Evolutionary conservation across 2,113 vertebrate genomes (phyloP).

Genomic region (Paedocypris sp.): DNA sequence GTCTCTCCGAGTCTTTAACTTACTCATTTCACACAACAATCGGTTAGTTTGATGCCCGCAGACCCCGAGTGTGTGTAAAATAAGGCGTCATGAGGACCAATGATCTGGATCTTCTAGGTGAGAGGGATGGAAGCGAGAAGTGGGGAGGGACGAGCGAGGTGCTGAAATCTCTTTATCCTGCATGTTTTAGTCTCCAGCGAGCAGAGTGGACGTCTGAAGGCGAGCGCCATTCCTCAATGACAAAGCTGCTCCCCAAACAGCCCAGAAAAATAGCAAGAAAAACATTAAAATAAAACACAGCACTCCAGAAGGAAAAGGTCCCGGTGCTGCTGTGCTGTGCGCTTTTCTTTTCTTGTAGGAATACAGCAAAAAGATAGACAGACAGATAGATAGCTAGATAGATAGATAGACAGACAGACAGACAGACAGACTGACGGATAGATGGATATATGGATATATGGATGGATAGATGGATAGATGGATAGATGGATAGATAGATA

Average conservation of each 20-base stretch:
- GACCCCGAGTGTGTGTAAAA: not conserved
- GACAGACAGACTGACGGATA: no score
- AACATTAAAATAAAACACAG: not conserved
- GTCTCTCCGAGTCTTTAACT: not conserved
- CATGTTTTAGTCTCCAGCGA: slow-evolving; percentile 9
- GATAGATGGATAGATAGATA: no score
- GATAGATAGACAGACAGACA: no score
- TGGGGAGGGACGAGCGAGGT: not conserved
- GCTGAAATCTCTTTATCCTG: not conserved
- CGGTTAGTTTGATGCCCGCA: slow-evolving; percentile 2
- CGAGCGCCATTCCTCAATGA: slow-evolving; percentile 25
- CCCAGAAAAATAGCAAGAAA: not conserved
- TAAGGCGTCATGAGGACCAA: not conserved
- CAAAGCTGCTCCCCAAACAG: slow-evolving; percentile 18
- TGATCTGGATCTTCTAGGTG: slow-evolving; percentile 8
- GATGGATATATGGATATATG: no score
- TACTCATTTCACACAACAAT: slow-evolving; percentile 13
- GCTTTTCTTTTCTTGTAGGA: not conserved
- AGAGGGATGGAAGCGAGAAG: not conserved
- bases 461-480: no score
- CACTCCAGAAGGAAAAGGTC: not conserved
- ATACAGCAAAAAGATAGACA: not conserved
- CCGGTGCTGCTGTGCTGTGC: not conserved
- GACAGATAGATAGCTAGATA: no score
- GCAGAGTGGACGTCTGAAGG: slow-evolving; percentile 21